Percentiles rank a stretch among this genome's conserved stretches.
These are phyloP conservation scores for Muntiacus reevesi DNA, from an alignment of 2,113 vertebrate genomes.

Conservation along the genomic window DNA sequence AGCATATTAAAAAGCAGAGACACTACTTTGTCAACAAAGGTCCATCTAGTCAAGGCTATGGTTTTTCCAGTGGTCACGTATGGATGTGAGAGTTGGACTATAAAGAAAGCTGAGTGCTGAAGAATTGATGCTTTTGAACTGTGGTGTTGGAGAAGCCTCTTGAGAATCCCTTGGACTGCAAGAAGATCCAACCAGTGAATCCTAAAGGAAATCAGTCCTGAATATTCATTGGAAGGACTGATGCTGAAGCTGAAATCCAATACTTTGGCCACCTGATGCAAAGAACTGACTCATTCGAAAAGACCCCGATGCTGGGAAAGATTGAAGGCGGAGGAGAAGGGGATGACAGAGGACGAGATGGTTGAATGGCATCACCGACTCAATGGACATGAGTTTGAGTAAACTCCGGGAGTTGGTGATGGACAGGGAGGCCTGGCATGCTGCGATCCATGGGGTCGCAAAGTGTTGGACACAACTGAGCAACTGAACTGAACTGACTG, in stretches of 20 bases:
- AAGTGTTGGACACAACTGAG: not conserved
- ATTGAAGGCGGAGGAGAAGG: not conserved
- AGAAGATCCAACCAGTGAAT: not conserved
- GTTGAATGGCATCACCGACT: not conserved
- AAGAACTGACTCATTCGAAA: not conserved
- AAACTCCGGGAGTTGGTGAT: not conserved
- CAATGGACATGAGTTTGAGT: not conserved
- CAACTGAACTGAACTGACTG: not conserved
- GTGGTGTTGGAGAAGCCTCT: not conserved
- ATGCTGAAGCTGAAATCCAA: not conserved
- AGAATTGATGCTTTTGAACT: not conserved
- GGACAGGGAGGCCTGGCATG: not conserved
- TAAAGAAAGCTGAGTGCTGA: accelerated
- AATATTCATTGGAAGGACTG: not conserved
- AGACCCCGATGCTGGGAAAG: not conserved
- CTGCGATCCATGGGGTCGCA: not conserved
- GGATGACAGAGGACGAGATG: not conserved
- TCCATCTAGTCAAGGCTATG: not conserved
- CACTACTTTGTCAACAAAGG: not conserved
- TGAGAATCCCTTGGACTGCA: not conserved
- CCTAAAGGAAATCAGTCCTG: not conserved
- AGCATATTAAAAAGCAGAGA: not conserved
- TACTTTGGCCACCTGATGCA: not conserved
- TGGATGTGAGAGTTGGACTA: not conserved
- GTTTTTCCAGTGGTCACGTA: not conserved